Percentiles rank a stretch among this genome's conserved stretches.
phyloP scores from a whole-genome alignment of 2,888 invertebrate species.

The Machimus atricapillus region DNA sequence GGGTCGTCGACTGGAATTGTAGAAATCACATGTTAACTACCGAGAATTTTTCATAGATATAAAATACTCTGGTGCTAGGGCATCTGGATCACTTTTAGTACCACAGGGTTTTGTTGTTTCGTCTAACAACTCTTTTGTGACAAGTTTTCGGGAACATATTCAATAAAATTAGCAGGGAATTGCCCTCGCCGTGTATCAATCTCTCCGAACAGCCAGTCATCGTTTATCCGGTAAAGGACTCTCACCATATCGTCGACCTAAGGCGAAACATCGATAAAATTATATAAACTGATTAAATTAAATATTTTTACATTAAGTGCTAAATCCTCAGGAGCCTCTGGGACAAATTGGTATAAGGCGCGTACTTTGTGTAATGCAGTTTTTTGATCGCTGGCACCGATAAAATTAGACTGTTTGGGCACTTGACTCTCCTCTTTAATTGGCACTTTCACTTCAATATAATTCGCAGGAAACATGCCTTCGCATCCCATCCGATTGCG shows the following conservation, averaged over 20 bases:
- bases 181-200: slow-evolving; percentile 73
- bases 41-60: background rate
- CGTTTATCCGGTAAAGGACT: slow-evolving; percentile 73
- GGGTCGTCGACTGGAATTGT: slow-evolving; percentile 1
- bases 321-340: slow-evolving; percentile 68
- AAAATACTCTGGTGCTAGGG: background rate
- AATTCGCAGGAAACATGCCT: slow-evolving; percentile 85
- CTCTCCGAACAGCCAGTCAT: slow-evolving; percentile 82
- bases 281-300: background rate
- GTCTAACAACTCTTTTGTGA: background rate
- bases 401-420: background rate
- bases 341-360: slow-evolving; percentile 77
- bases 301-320: slow-evolving; percentile 63
- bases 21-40: slow-evolving; percentile 17
- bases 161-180: slow-evolving; percentile 80
- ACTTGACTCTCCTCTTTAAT: slow-evolving; percentile 61
- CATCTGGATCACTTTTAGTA: background rate
- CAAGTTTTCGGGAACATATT: slow-evolving; percentile 64
- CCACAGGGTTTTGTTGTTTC: background rate
- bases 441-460: slow-evolving; percentile 78
- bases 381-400: background rate
- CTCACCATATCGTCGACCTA: slow-evolving; percentile 70
- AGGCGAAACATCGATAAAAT: background rate
- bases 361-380: slow-evolving; percentile 60
- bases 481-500: slow-evolving; percentile 70